Conservation (phyloP, 2,888 invertebrate genomes). For the Lasioglossum zephyrum region DNA sequence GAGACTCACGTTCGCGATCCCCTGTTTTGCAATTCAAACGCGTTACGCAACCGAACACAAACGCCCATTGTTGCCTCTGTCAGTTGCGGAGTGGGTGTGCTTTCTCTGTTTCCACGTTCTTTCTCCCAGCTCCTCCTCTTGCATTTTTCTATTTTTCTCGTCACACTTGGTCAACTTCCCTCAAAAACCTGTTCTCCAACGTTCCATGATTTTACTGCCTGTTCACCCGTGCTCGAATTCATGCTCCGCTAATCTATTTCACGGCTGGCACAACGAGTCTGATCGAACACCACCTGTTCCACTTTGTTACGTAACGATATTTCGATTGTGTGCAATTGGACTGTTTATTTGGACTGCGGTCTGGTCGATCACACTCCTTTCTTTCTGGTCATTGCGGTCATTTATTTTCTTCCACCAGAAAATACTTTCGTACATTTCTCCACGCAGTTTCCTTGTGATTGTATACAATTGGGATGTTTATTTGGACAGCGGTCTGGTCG, state of each 20-base stretch:
- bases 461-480: no score
- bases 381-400: no score
- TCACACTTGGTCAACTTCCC: background rate
- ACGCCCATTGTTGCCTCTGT: background rate
- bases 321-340: background rate
- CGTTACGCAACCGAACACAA: conserved; percentile 36
- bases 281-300: background rate
- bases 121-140: background rate
- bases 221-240: background rate
- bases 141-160: background rate
- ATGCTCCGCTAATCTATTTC: background rate
- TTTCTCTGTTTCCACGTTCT: background rate
- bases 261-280: background rate
- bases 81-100: background rate
- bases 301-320: background rate
- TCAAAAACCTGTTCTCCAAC: background rate
- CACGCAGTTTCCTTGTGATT: no score
- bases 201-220: background rate
- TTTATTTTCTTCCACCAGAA: no score
- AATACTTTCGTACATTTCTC: no score
- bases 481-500: no score
- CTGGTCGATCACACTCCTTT: no score
- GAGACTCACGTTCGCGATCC: conserved; percentile 2
- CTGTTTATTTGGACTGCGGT: background rate
- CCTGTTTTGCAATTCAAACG: conserved; percentile 49